A percentile compares a stretch with the other conserved stretches of the same genome.
Evolutionary conservation across 2,113 vertebrate genomes (phyloP).

Genomic region (Rhea americana): DNA sequence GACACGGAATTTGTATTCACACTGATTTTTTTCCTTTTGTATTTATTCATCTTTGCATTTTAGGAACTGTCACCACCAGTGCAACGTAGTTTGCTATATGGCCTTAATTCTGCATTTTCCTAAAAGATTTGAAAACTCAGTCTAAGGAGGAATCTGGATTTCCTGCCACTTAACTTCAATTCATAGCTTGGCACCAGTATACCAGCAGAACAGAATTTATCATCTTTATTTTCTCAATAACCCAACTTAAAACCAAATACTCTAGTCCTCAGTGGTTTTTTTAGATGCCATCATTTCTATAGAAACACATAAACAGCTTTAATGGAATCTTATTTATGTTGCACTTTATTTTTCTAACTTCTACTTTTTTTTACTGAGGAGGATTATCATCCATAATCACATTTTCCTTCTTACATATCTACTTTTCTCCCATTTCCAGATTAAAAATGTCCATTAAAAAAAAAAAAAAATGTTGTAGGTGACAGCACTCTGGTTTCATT

Average conservation of each 20-base stretch:
- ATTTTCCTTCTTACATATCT: neutral
- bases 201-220: neutral
- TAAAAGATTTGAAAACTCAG: neutral
- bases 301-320: neutral
- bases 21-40: neutral
- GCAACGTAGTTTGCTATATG: neutral
- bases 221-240: conserved; percentile 10
- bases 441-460: neutral
- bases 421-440: neutral
- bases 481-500: neutral
- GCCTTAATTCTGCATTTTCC: neutral
- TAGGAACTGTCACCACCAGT: neutral
- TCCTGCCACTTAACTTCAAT: neutral
- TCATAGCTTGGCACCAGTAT: neutral
- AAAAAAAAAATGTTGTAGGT: neutral
- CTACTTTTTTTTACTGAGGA: neutral
- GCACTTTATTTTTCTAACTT: neutral
- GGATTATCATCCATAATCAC: neutral
- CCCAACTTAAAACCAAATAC: conserved; percentile 10
- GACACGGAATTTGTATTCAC: neutral
- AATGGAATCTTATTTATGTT: neutral
- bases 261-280: neutral
- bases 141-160: neutral
- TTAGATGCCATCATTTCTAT: neutral
- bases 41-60: neutral